Percentiles rank a stretch among this genome's conserved stretches.
Evolutionary conservation across 2,888 invertebrate genomes (phyloP).

Genomic region (Torymus aiolomorphi): DNA sequence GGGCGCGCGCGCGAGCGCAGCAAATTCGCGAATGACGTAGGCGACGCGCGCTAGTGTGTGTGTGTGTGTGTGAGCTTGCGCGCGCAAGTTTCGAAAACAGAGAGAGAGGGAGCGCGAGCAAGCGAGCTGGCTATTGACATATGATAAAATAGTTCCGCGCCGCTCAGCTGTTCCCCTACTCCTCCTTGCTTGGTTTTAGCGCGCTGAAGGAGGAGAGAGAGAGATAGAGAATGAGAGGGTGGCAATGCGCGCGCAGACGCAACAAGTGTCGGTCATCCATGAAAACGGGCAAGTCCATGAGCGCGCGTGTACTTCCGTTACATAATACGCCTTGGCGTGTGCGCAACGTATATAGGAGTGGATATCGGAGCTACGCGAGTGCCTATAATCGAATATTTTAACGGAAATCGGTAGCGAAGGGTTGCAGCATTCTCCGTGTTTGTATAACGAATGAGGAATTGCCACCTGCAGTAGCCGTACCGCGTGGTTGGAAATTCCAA

Average conservation of each 20-base stretch:
- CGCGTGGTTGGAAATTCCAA: too few species aligned
- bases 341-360: too few species aligned
- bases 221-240: conserved; percentile 20
- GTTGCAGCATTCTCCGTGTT: too few species aligned
- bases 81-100: conserved; percentile 23
- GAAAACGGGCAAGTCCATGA: conserved; percentile 59
- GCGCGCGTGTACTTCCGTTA: background rate
- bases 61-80: background rate
- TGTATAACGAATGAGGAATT: too few species aligned
- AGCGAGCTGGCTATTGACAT: conserved; percentile 16
- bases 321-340: background rate
- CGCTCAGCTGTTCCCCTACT: conserved; percentile 5
- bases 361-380: too few species aligned
- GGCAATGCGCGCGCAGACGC: conserved; percentile 59
- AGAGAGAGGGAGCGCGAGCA: background rate
- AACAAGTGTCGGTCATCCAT: conserved; percentile 68
- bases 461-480: too few species aligned
- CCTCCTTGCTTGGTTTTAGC: too few species aligned
- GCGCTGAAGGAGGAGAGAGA: background rate
- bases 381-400: too few species aligned
- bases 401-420: too few species aligned
- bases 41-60: too few species aligned
- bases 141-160: conserved; percentile 33
- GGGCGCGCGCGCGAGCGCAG: too few species aligned
- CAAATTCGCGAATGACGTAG: too few species aligned